Evolutionary conservation across 2,797 vertebrate species (phyloP), one percentile per base, ranked within the genome.

Genomic region (Neoniphon sammara): DNA sequence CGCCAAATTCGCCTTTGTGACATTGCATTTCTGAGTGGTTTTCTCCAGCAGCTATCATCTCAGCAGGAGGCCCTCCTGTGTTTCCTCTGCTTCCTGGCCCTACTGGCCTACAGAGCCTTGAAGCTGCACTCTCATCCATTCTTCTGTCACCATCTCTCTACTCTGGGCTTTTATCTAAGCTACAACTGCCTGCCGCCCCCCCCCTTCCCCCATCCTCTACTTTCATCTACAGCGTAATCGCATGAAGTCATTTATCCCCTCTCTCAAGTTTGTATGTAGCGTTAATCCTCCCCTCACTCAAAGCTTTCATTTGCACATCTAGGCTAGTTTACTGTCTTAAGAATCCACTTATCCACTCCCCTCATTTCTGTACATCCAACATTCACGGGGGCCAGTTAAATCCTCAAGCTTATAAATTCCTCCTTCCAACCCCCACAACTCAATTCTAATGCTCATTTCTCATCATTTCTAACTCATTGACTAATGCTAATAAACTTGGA

Each of bases 101-200:
- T 52, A 36, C 67, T 63, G 77, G 66, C 75, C 73, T 44, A 46
- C 66, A 73, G 46, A 80, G 71, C 73, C 75, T 75, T 54, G 77
- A 70, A 86, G 75, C 73, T 66, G 73, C 54, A 53, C 46, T 50
- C 64, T 77, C 70, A 74, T 84, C 70, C 60, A 78, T 81, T 67
- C 61, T 57, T 23, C 76, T 54, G 61, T 77, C 85, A 73, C 18
- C 63, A 61, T 57, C 68, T 55, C 36, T 63, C 49, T 75, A 14
- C 39, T 18, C 57, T 62, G 5, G 12, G 57, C 78, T 85, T 83
- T 80, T 56, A 83, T 86, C 74, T 34, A 50, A 34, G 55, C 68
- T 64, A 47, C 50, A 70, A 63, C 42, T 62, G 12, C 17, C 39
- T 36, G 15, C 44, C 58, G 59, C 34, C 57, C 58, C 10, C 53